Percentiles rank a stretch among this genome's conserved stretches.
These are phyloP conservation scores for Eufriesea mexicana DNA, from an alignment of 1,140 invertebrate species.

Conservation along the genomic window DNA sequence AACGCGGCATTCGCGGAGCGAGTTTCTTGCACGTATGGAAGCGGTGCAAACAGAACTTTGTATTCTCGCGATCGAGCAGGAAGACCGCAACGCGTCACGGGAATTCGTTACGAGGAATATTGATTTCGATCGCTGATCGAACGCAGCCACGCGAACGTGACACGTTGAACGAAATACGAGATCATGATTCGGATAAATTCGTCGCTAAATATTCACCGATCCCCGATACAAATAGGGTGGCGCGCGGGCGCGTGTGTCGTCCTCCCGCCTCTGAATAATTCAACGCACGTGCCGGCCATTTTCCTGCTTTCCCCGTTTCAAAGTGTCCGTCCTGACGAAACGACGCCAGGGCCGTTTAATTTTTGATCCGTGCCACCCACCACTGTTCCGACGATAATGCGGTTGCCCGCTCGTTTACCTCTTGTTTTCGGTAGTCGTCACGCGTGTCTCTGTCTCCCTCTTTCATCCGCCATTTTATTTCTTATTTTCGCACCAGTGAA, in stretches of 20 bases:
- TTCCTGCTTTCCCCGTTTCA: constrained; percentile 48
- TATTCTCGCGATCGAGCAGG: background rate
- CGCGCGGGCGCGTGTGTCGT: constrained; percentile 21
- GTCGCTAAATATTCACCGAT: constrained; percentile 67
- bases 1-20: no score
- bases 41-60: constrained; percentile 6
- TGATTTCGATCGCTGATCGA: constrained; percentile 8
- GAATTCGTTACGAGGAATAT: constrained; percentile 29
- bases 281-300: constrained; percentile 45
- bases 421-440: background rate
- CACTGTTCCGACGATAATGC: background rate
- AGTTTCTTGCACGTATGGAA: background rate
- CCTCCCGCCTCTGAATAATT: constrained; percentile 60
- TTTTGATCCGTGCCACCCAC: background rate
- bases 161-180: constrained; percentile 22
- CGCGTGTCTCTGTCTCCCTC: no score
- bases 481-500: no score
- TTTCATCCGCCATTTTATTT: no score
- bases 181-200: constrained; percentile 68
- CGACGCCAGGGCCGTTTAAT: background rate
- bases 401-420: background rate
- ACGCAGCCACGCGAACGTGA: constrained; percentile 33
- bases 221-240: constrained; percentile 50
- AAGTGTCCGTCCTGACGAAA: constrained; percentile 14
- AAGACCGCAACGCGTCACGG: background rate